Evolutionary conservation across 2,113 vertebrate species (phyloP).

Genomic region (Corydoras sp.): DNA sequence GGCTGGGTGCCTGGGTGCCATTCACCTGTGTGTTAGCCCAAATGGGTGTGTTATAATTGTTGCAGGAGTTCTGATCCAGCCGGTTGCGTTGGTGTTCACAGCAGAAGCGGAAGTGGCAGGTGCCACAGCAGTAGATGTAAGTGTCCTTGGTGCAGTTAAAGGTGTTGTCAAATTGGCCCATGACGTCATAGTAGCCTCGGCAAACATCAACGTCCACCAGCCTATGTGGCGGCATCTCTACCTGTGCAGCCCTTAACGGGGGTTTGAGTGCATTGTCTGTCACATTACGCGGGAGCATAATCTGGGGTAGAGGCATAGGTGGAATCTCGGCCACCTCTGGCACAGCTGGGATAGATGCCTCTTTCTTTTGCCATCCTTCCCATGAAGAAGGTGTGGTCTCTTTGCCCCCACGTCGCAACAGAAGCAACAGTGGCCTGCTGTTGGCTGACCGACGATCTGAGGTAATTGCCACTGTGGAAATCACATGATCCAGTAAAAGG

Average conservation of each 20-base stretch:
- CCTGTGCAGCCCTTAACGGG: constrained; percentile 65
- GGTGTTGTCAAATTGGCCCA: constrained; percentile 83
- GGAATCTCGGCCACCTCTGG: constrained; percentile 53
- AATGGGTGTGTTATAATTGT: constrained; percentile 75
- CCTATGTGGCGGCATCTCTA: constrained; percentile 65
- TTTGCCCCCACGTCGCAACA: constrained; percentile 53
- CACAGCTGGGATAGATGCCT: constrained; percentile 34
- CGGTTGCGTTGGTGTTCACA: constrained; percentile 79
- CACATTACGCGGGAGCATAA: constrained; percentile 65
- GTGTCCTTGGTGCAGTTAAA: constrained; percentile 85
- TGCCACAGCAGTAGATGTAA: constrained; percentile 88
- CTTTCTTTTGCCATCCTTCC: constrained; percentile 47
- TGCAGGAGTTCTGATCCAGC: constrained; percentile 80
- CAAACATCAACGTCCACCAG: constrained; percentile 77
- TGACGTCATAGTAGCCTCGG: constrained; percentile 84
- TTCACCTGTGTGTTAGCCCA: constrained; percentile 74
- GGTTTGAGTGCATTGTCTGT: constrained; percentile 66
- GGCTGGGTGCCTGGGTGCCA: constrained; percentile 55
- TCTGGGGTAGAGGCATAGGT: constrained; percentile 66
- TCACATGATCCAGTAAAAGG: constrained; percentile 51
- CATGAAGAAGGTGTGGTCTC: constrained; percentile 39
- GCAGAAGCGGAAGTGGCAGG: constrained; percentile 90
- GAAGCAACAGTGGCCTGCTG: constrained; percentile 50
- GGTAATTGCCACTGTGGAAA: constrained; percentile 51
- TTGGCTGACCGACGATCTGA: constrained; percentile 44